These are phyloP conservation scores for Perithous albicinctus DNA, from an alignment of 2,888 invertebrate species.

Conservation along the genomic window DNA sequence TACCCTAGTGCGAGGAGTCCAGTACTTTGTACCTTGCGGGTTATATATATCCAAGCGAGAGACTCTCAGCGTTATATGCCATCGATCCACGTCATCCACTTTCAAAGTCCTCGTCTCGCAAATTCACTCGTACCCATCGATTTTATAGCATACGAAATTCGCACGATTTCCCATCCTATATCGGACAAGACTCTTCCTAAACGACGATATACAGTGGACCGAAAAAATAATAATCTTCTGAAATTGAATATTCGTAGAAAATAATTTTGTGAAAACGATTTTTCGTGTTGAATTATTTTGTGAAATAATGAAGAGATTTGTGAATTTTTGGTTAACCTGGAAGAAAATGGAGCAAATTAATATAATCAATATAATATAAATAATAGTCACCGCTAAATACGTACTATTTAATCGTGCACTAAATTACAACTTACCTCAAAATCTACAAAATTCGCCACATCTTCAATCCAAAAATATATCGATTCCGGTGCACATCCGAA, in stretches of 20 bases:
- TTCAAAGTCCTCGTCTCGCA: constrained; percentile 19
- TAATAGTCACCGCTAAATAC: no score
- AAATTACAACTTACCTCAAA: not conserved
- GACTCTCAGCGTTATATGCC: constrained; percentile 2
- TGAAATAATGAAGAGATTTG: no score
- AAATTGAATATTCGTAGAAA: no score
- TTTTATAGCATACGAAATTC: not conserved
- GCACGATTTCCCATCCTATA: no score
- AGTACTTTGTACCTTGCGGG: constrained; percentile 8
- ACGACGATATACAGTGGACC: not conserved
- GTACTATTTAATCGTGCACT: no score
- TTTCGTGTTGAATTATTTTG: no score
- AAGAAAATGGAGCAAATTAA: no score
- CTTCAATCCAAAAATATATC: not conserved
- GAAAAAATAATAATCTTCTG: no score
- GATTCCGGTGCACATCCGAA: not conserved
- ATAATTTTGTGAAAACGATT: not conserved
- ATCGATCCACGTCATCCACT: constrained; percentile 16
- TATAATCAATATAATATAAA: no score
- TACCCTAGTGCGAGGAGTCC: constrained; percentile 13
- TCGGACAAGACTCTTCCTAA: not conserved
- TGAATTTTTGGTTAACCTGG: no score
- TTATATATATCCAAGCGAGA: not conserved
- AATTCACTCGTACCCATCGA: constrained; percentile 14
- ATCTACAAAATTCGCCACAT: not conserved